phyloP scores from a whole-genome alignment of 1,140 invertebrate species.

The Dendroctonus valens region DNA sequence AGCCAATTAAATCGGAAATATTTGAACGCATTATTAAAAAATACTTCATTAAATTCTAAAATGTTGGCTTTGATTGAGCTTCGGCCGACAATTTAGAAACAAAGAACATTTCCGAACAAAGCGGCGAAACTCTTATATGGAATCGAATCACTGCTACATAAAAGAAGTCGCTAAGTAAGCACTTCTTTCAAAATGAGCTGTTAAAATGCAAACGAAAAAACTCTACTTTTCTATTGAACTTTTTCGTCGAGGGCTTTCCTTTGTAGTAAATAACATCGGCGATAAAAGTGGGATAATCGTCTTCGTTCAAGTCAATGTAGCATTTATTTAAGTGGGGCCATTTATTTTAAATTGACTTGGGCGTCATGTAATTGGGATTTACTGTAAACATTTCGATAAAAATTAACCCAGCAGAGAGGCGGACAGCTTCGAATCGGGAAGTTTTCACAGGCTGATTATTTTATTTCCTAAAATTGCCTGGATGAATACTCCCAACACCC shows the following conservation, averaged over 20 bases:
- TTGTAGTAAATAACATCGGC: conserved; percentile 7
- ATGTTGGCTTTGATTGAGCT: neutral
- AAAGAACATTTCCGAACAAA: conserved; percentile 1
- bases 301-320: neutral
- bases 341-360: too few species aligned
- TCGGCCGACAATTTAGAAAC: neutral
- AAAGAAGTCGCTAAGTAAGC: conserved; percentile 14
- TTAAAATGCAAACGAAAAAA: conserved; percentile 21
- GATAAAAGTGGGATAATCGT: conserved; percentile 7
- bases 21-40: neutral
- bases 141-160: conserved; percentile 9
- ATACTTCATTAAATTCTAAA: neutral
- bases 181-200: conserved; percentile 11
- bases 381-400: too few species aligned
- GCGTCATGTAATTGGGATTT: too few species aligned
- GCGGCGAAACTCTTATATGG: neutral
- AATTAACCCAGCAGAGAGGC: too few species aligned
- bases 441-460: too few species aligned
- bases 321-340: neutral
- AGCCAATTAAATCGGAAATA: neutral
- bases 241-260: conserved; percentile 4
- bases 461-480: too few species aligned
- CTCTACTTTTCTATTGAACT: conserved; percentile 5
- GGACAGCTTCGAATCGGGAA: too few species aligned
- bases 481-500: too few species aligned